Percentiles rank a stretch among this genome's conserved stretches.
phyloP scores from a whole-genome alignment of 2,888 invertebrate species.

The Heliconius cydno region DNA sequence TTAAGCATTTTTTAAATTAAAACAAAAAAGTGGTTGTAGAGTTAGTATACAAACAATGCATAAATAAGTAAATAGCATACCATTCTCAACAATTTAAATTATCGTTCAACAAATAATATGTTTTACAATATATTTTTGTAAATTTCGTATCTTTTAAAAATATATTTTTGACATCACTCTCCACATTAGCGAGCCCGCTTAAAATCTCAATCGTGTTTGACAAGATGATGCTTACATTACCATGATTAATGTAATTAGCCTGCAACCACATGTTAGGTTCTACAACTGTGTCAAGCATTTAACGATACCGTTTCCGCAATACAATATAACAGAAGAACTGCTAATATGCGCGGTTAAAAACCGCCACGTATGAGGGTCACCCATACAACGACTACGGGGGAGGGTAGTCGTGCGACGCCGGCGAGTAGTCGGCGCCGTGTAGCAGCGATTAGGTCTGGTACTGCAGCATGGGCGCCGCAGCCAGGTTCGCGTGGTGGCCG shows the following conservation, averaged over 20 bases:
- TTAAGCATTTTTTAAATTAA: background rate
- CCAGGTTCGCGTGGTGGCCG: slow-evolving; percentile 96
- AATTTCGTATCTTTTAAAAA: slow-evolving; percentile 14
- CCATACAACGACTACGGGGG: slow-evolving; percentile 49
- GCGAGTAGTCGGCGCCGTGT: slow-evolving; percentile 81
- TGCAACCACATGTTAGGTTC: background rate
- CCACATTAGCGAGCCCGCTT: background rate
- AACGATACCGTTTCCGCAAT: slow-evolving; percentile 1
- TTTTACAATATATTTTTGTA: slow-evolving; percentile 3
- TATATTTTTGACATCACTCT: background rate
- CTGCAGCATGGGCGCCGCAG: slow-evolving; percentile 97
- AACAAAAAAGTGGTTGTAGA: background rate
- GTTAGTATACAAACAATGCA: background rate
- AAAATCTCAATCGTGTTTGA: background rate
- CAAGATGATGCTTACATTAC: background rate
- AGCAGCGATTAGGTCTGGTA: slow-evolving; percentile 96
- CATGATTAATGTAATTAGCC: background rate
- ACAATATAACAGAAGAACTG: background rate
- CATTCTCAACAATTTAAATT: background rate
- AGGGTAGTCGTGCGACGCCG: slow-evolving; percentile 80
- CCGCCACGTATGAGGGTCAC: slow-evolving; percentile 13
- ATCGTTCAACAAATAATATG: background rate
- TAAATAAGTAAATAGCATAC: background rate
- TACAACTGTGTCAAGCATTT: slow-evolving; percentile 12
- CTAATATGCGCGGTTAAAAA: slow-evolving; percentile 9